phyloP scores from a whole-genome alignment of 1,140 invertebrate species.

The Drosophila leontia region DNA sequence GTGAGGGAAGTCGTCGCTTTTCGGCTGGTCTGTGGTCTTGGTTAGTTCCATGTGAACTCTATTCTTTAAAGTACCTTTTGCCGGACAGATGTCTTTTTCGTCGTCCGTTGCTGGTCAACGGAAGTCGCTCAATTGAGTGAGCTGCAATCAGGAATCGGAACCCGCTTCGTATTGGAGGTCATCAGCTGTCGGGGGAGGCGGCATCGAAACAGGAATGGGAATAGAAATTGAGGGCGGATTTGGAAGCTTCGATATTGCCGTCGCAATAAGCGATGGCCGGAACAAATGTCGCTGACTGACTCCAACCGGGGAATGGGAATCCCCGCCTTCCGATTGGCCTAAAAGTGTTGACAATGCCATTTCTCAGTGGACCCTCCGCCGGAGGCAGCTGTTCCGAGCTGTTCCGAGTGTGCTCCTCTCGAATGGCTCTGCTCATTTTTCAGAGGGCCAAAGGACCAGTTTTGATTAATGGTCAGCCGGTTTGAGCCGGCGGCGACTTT shows the following conservation, averaged over 20 bases:
- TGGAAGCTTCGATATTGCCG: conserved; percentile 19
- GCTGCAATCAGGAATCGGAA: conserved; percentile 48
- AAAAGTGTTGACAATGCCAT: conserved; percentile 77
- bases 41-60: conserved; percentile 26
- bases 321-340: conserved; percentile 62
- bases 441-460: conserved; percentile 44
- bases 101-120: conserved; percentile 20
- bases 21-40: conserved; percentile 50
- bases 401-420: conserved; percentile 24
- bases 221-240: conserved; percentile 10
- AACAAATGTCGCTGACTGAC: conserved; percentile 46
- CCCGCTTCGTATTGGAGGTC: conserved; percentile 32
- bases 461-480: conserved; percentile 76
- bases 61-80: conserved; percentile 48
- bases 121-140: conserved; percentile 66
- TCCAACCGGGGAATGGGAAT: conserved; percentile 18
- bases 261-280: conserved; percentile 47
- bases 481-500: conserved; percentile 72
- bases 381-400: conserved; percentile 38
- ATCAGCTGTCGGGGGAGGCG: conserved; percentile 17
- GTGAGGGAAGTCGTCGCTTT: conserved; percentile 48
- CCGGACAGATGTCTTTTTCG: conserved; percentile 16
- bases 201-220: not conserved
- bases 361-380: conserved; percentile 42
- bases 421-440: conserved; percentile 43